These are phyloP conservation scores for Hemichromis elongatus DNA, from an alignment of 2,113 vertebrate genomes.

Conservation along the genomic window DNA sequence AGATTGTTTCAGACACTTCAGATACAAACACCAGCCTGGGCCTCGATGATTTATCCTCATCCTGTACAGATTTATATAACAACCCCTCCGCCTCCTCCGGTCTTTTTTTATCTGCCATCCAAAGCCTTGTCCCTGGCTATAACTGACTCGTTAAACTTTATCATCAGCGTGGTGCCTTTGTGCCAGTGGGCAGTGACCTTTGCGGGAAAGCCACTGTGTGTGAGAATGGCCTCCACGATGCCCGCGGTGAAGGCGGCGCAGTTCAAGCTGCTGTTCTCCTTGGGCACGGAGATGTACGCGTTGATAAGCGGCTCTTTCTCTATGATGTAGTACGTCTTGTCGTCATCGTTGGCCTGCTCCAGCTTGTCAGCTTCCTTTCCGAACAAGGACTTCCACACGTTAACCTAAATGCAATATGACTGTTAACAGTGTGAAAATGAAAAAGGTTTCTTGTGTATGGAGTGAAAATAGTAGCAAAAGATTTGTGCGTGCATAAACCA, in stretches of 20 bases:
- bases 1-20: not conserved
- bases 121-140: slow-evolving; percentile 86
- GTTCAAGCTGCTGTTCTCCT: slow-evolving; percentile 93
- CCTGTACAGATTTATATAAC: not conserved
- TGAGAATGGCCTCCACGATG: slow-evolving; percentile 86
- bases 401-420: slow-evolving; percentile 24
- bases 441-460: too few relatives aligned
- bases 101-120: slow-evolving; percentile 78
- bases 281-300: slow-evolving; percentile 88
- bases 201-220: slow-evolving; percentile 88
- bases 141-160: slow-evolving; percentile 90
- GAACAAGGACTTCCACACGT: slow-evolving; percentile 86
- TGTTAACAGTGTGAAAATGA: not conserved
- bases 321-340: slow-evolving; percentile 92
- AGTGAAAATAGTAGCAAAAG: too few relatives aligned
- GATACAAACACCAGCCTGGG: not conserved
- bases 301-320: slow-evolving; percentile 92
- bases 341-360: slow-evolving; percentile 94
- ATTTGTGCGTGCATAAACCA: too few relatives aligned
- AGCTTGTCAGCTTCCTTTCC: slow-evolving; percentile 92
- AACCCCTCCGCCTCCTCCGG: not conserved
- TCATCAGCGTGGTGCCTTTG: slow-evolving; percentile 97
- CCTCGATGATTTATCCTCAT: not conserved
- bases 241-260: slow-evolving; percentile 90
- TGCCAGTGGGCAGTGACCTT: slow-evolving; percentile 94